Evolutionary conservation across 1,140 invertebrate species (phyloP).

Genomic region (Archivesica marissinica): DNA sequence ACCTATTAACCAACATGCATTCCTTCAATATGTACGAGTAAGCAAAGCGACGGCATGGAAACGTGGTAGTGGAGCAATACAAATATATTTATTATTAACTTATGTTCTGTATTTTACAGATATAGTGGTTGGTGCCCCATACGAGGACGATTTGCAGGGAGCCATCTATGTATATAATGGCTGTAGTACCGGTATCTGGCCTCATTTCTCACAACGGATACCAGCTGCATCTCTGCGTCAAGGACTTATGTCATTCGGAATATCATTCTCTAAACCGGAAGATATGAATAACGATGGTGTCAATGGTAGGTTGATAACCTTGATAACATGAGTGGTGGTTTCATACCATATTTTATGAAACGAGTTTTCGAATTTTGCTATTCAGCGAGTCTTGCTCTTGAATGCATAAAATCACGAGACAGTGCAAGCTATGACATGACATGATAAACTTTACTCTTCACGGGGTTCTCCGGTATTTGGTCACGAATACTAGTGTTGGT

Average conservation of each 20-base stretch:
- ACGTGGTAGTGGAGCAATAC: too few relatives aligned
- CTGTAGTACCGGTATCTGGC: constrained; percentile 54
- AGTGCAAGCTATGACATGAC: too few relatives aligned
- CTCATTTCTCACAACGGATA: constrained; percentile 34
- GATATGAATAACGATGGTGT: constrained; percentile 46
- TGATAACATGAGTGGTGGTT: too few relatives aligned
- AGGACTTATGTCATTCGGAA: constrained; percentile 49
- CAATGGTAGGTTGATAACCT: constrained; percentile 47
- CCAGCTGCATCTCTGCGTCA: background rate
- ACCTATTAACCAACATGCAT: background rate
- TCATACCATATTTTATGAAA: too few relatives aligned
- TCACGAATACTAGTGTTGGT: too few relatives aligned
- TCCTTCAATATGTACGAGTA: background rate
- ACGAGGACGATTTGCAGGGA: constrained; percentile 40
- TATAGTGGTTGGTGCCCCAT: constrained; percentile 52
- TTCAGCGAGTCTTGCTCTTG: too few relatives aligned
- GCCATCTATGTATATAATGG: constrained; percentile 59
- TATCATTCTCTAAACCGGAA: constrained; percentile 42
- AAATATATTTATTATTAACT: background rate
- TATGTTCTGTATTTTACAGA: constrained; percentile 21
- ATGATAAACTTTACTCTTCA: too few relatives aligned
- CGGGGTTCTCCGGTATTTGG: too few relatives aligned
- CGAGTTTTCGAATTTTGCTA: too few relatives aligned
- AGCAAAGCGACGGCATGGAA: background rate
- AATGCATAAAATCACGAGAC: too few relatives aligned